Conservation (phyloP, 2,888 invertebrate species). For the Magallana nippona region DNA sequence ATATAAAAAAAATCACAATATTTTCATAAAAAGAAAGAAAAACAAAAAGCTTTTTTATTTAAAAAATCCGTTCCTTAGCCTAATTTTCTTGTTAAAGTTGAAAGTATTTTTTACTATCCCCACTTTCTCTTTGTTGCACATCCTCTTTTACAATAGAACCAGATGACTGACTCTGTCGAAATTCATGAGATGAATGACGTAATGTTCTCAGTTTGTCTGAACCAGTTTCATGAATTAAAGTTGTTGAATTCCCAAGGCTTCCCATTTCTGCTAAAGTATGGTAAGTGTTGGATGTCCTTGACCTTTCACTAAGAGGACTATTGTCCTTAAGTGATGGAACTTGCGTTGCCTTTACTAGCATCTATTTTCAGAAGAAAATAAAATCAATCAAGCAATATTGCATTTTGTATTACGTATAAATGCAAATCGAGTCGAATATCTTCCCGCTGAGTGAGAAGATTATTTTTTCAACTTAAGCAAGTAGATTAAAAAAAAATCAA, state of each 20-base stretch:
- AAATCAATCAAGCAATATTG: too few relatives aligned
- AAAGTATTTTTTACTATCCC: neutral
- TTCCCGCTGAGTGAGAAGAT: too few relatives aligned
- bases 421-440: too few relatives aligned
- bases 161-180: neutral
- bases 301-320: neutral
- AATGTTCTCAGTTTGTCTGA: neutral
- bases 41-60: neutral
- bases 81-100: neutral
- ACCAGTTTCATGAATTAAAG: neutral
- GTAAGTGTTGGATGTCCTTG: neutral
- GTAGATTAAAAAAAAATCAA: too few relatives aligned
- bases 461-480: too few relatives aligned
- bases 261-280: neutral
- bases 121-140: neutral
- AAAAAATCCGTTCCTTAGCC: too few relatives aligned
- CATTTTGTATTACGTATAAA: too few relatives aligned
- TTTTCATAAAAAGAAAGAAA: too few relatives aligned
- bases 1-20: neutral
- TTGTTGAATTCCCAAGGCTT: neutral
- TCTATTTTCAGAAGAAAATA: neutral
- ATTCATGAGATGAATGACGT: neutral
- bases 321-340: neutral
- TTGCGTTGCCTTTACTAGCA: neutral
- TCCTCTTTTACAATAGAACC: neutral